phyloP scores from a whole-genome alignment of 92 coral and sea anemone genomes.

The Epizoanthus scotinus region DNA sequence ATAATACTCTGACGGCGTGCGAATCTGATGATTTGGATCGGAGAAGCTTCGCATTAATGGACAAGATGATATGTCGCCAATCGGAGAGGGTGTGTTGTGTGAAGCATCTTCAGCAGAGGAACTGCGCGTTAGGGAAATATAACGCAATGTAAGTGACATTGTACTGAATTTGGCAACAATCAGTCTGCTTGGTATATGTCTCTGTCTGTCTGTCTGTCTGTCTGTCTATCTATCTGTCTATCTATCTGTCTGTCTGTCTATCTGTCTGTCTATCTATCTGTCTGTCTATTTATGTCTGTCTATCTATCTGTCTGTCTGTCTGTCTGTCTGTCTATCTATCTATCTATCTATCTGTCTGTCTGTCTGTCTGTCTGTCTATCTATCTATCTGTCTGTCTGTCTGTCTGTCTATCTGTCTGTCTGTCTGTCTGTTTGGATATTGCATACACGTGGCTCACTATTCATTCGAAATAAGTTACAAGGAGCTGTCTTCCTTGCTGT shows the following conservation, averaged over 20 bases:
- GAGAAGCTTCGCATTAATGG: conserved; percentile 46
- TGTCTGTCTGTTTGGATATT: too few relatives aligned
- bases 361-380: neutral
- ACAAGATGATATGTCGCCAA: conserved; percentile 70
- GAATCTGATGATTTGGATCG: conserved; percentile 75
- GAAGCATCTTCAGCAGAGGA: conserved; percentile 62
- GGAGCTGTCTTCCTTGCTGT: too few relatives aligned
- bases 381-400: neutral
- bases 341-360: neutral
- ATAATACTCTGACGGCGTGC: conserved; percentile 40
- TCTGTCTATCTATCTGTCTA: neutral
- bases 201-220: neutral
- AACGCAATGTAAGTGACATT: conserved; percentile 68
- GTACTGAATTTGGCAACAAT: neutral
- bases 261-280: neutral
- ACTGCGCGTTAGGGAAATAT: conserved; percentile 76
- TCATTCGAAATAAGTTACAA: too few relatives aligned
- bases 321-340: neutral
- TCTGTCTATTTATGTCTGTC: neutral
- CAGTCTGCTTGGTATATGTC: neutral
- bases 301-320: neutral
- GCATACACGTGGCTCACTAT: too few relatives aligned
- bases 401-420: neutral
- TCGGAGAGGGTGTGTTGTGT: conserved; percentile 79
- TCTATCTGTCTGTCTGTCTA: neutral